These are phyloP conservation scores for Dallia pectoralis DNA, from an alignment of 2,797 vertebrate genomes.

Conservation along the genomic window DNA sequence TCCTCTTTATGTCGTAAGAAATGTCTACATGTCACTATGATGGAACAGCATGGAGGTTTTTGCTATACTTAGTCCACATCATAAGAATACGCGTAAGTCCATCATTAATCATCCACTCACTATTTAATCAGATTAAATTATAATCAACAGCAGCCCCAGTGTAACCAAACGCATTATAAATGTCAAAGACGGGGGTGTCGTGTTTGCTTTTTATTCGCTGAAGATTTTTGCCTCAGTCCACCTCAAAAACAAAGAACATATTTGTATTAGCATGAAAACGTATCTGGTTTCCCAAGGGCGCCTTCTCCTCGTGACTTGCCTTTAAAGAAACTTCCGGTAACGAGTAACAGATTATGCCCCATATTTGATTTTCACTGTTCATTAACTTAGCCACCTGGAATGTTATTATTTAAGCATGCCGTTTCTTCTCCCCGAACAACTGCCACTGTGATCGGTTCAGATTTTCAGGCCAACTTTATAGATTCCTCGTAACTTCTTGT, in stretches of 20 bases:
- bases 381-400: constrained; percentile 86
- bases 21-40: neutral
- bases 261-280: constrained; percentile 12
- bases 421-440: constrained; percentile 81
- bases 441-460: constrained; percentile 72
- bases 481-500: constrained; percentile 71
- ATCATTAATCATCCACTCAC: neutral
- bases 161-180: neutral
- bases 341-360: constrained; percentile 80
- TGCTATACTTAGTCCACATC: neutral
- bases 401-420: constrained; percentile 81
- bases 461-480: constrained; percentile 76
- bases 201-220: neutral
- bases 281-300: constrained; percentile 60
- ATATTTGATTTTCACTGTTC: constrained; percentile 86
- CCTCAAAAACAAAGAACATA: neutral
- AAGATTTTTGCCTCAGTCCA: neutral
- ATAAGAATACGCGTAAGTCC: neutral
- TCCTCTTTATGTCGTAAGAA: constrained; percentile 41
- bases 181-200: neutral
- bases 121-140: neutral
- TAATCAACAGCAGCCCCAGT: neutral
- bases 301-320: constrained; percentile 71
- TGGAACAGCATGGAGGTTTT: neutral
- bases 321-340: constrained; percentile 80